Base-by-base conservation (phyloP, 2,113 vertebrate genomes). In the Passerina amoena region DNA sequence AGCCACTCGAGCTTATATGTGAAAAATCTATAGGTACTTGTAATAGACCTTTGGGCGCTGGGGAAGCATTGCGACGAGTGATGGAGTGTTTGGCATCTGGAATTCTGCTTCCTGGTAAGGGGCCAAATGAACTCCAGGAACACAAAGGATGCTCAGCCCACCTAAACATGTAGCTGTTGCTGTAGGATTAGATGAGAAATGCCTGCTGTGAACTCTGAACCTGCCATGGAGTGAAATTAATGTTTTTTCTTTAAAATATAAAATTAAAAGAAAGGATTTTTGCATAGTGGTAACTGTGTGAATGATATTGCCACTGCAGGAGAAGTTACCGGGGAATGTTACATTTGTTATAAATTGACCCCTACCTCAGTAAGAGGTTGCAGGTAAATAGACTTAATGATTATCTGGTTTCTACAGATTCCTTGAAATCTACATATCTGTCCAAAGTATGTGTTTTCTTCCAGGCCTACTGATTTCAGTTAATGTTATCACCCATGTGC, bases 21-120 rank as follows among this genome's bases (percentile, higher is more conserved):
- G 99, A 99, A 98, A 99, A 99, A 98, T 99, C 99, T 95, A 99
- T 99, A 92, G 99, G 99, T 96, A 99, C 99, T 94, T 99, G 99
- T 98, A 99, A 99, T 98, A 98, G 99, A 98, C 99, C 99, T 61
- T 95, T 99, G 94, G 99, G 99, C 15, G 99, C 99, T 44, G 99
- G 99, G 95, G 99, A 99, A 97, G 99, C 99, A 11, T 98, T 99
- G 96, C 99, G 99, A 82, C 98, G 99, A 97, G 99, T 99, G 96
- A 99, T 99, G 99, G 99, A 99, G 98, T 99, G 99, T 94, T 97
- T 99, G 96, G 99, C 99, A 66, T 99, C 99, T 70, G 99, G 99
- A 97, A 99, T 99, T 92, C 98, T 99, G 91, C 98, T 99, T 94
- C 99, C 99, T 80, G 99, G 99, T 99, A 99, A 96, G 97, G 73